Percentiles rank a stretch among this genome's conserved stretches.
These are phyloP conservation scores for Acanthosepion pharaonis DNA, from an alignment of 2,888 invertebrate species.

Conservation along the genomic window DNA sequence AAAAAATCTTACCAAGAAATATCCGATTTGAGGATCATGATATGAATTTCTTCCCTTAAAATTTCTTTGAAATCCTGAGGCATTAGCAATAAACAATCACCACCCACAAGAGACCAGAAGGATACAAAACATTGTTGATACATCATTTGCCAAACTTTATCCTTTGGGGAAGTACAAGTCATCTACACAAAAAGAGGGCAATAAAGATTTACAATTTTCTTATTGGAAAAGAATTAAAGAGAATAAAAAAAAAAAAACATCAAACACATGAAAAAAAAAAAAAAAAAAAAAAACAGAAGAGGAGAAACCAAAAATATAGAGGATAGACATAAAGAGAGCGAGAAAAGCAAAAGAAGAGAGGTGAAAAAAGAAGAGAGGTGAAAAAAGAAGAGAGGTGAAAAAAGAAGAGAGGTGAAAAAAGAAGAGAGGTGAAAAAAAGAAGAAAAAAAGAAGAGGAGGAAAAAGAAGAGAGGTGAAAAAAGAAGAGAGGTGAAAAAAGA, in stretches of 20 bases:
- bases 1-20: not conserved
- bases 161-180: not conserved
- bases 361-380: not conserved
- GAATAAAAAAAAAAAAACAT: too few relatives aligned
- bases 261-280: too few relatives aligned
- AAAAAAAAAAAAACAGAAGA: too few relatives aligned
- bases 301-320: too few relatives aligned
- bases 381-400: not conserved
- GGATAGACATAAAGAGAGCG: not conserved
- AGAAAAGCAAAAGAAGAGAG: not conserved
- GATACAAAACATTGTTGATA: slow-evolving; percentile 20
- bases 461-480: too few relatives aligned
- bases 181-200: not conserved
- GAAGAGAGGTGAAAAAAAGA: too few relatives aligned
- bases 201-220: not conserved
- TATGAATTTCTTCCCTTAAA: slow-evolving; percentile 6
- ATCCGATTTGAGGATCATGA: slow-evolving; percentile 24
- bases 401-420: too few relatives aligned
- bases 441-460: too few relatives aligned
- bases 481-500: too few relatives aligned
- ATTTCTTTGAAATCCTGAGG: not conserved
- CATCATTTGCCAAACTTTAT: not conserved
- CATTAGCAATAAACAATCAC: not conserved
- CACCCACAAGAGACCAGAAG: slow-evolving; percentile 12
- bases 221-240: too few relatives aligned